These are phyloP conservation scores for Pseudopodoces humilis DNA, from an alignment of 2,113 vertebrate genomes.

Conservation along the genomic window DNA sequence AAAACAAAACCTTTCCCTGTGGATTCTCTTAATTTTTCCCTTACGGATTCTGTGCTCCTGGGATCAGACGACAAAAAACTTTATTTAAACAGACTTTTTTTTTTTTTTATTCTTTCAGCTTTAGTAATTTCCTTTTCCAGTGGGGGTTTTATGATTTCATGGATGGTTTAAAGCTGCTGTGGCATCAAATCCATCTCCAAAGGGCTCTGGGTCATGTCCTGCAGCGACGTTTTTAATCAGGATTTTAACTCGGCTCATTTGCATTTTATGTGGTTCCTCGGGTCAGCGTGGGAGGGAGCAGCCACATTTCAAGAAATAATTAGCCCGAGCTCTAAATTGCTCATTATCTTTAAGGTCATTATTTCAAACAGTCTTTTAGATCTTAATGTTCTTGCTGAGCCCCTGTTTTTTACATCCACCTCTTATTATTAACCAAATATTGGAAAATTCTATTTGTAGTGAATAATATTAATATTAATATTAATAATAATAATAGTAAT, in stretches of 20 bases:
- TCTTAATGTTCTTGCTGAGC: background rate
- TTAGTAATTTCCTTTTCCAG: background rate
- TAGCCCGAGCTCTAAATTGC: background rate
- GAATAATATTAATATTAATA: accelerated
- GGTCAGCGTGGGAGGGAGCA: background rate
- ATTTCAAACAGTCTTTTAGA: background rate
- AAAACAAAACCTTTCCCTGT: background rate
- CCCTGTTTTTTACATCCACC: accelerated
- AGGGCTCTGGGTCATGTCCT: background rate
- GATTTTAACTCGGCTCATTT: background rate
- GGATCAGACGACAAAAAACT: background rate
- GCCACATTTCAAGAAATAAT: background rate
- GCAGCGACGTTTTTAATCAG: background rate
- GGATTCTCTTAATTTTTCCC: accelerated
- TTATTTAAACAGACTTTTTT: background rate
- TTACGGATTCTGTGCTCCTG: accelerated
- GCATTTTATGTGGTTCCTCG: background rate
- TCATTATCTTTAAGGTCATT: background rate
- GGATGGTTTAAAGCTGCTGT: background rate
- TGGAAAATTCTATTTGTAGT: accelerated
- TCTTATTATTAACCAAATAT: background rate
- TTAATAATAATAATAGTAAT: too few species aligned
- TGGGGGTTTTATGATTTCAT: accelerated
- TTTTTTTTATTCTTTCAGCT: accelerated
- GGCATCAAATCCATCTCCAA: background rate